Base-by-base conservation (phyloP, 1,140 invertebrate genomes). In the Dinoponera quadriceps region DNA sequence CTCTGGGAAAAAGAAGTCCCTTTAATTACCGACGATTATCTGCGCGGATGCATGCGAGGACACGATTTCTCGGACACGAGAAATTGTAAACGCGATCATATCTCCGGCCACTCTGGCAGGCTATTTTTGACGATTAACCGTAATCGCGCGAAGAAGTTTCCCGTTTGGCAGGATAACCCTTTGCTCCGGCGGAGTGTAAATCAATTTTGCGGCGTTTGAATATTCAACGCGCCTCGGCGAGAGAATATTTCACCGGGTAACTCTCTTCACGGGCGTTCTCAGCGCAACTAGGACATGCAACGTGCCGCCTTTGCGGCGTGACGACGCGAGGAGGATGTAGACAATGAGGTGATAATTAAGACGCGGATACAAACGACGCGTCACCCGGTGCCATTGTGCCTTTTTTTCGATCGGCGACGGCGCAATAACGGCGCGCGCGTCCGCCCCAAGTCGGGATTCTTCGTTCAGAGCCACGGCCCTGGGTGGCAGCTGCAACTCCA, bases 401-500 rank as follows among this genome's bases (percentile, higher is more conserved):
- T 33, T 65, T 49, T 60, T 74, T 73, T 62, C 33, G 27, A 18
- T 63, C 44, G 4, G n/a, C 7, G 25, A 22, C 20, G 65, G 27
- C 44, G 29, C 44, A 63, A 63, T 75, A 75, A 33, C 9, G 27
- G 13, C 38, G 16, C 4, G n/a, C n/a, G n/a, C n/a, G n/a, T n/a
- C n/a, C n/a, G 44, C 11, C 7, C 51, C 18, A 65, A 65, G 22
- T 44, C 60, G 22, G 48, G 18, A 25, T 44, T 48, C 44, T 55
- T 65, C 25, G 9, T n/a, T n/a, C 69, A 7, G 11, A 51, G 27
- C n/a, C 51, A 62, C 82, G 57, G 49, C 44, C 49, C 75, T 85
- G 81, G 33, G 51, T 73, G 54, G 44, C 82, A 73, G 80, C 83
- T 85, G 85, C 71, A 73, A 62, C 49, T 69, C 29, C 33, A 68